A percentile compares a stretch with the other conserved stretches of the same genome.
These are phyloP conservation scores for Nymphalis urticae DNA, from an alignment of 2,888 invertebrate species.

Conservation along the genomic window DNA sequence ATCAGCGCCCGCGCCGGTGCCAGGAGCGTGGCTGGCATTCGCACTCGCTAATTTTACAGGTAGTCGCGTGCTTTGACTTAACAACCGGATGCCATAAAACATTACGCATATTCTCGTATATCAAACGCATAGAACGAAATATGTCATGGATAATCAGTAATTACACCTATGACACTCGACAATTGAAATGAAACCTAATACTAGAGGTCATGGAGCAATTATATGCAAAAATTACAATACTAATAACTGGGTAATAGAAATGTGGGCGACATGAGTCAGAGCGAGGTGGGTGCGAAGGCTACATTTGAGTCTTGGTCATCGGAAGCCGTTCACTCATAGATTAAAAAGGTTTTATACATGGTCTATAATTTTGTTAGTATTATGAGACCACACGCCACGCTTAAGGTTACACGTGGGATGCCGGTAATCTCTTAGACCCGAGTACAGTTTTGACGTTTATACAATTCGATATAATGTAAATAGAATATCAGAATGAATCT, in stretches of 20 bases:
- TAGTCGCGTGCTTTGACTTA: conserved; percentile 64
- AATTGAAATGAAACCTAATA: conserved; percentile 41
- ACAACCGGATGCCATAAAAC: conserved; percentile 67
- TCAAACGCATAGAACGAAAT: conserved; percentile 32
- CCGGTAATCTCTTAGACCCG: conserved; percentile 21
- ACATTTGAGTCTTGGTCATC: conserved; percentile 58
- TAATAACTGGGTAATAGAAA: conserved; percentile 56
- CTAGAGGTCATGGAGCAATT: conserved; percentile 65
- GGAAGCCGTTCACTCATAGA: conserved; percentile 50
- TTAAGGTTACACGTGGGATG: conserved; percentile 35
- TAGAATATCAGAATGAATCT: conserved; percentile 15
- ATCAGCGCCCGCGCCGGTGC: conserved; percentile 37
- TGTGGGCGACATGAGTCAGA: conserved; percentile 73
- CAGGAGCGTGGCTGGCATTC: conserved; percentile 63
- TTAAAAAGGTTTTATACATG: conserved; percentile 35
- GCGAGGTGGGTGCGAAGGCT: conserved; percentile 70
- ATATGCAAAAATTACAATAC: conserved; percentile 61
- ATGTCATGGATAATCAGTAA: conserved; percentile 42
- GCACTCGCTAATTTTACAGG: conserved; percentile 70
- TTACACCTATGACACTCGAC: conserved; percentile 34
- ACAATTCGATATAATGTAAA: conserved; percentile 28
- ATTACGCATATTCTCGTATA: conserved; percentile 46
- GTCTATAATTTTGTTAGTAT: conserved; percentile 32
- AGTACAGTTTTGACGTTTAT: conserved; percentile 31
- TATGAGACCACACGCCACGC: conserved; percentile 33